Evolutionary conservation across 2,797 vertebrate genomes (phyloP).

Genomic region (Craterocephalus amniculus): DNA sequence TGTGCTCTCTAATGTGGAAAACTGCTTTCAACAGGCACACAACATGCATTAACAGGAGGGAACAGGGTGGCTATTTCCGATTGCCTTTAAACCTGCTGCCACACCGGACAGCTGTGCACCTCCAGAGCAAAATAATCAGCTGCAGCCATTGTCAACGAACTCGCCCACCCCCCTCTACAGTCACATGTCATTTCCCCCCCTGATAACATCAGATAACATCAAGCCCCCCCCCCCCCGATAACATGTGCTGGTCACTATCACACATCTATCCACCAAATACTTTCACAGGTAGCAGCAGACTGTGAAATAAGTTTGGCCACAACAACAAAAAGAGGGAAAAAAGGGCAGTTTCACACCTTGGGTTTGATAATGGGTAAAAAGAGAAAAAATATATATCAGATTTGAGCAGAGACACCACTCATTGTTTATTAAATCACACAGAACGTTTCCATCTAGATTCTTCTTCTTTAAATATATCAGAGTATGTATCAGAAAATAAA

Average conservation of each 20-base stretch:
- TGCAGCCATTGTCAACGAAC: slow-evolving; percentile 27
- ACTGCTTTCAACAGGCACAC: slow-evolving; percentile 40
- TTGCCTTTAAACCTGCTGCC: slow-evolving; percentile 35
- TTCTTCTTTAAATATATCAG: background rate
- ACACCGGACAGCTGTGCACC: slow-evolving; percentile 30
- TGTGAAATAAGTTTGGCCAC: slow-evolving; percentile 5
- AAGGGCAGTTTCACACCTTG: background rate
- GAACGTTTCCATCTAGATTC: slow-evolving; percentile 12
- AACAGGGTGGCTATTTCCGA: slow-evolving; percentile 44
- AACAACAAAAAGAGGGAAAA: background rate
- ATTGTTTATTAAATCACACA: slow-evolving; percentile 45
- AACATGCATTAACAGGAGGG: slow-evolving; percentile 44
- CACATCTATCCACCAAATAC: slow-evolving; percentile 9
- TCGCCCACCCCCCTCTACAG: background rate
- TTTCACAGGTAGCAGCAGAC: background rate
- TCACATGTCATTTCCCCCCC: slow-evolving; percentile 7
- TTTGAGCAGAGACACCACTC: background rate
- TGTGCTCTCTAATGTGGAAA: slow-evolving; percentile 56
- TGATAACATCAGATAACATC: slow-evolving; percentile 28
- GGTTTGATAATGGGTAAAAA: background rate
- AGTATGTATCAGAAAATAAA: slow-evolving; percentile 19
- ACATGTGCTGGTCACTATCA: slow-evolving; percentile 16
- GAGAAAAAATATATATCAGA: background rate
- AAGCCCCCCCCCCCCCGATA: slow-evolving; percentile 9
- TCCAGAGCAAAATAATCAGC: slow-evolving; percentile 33